Base-by-base conservation (phyloP, 2,113 vertebrate genomes). In the Canis aureus region DNA sequence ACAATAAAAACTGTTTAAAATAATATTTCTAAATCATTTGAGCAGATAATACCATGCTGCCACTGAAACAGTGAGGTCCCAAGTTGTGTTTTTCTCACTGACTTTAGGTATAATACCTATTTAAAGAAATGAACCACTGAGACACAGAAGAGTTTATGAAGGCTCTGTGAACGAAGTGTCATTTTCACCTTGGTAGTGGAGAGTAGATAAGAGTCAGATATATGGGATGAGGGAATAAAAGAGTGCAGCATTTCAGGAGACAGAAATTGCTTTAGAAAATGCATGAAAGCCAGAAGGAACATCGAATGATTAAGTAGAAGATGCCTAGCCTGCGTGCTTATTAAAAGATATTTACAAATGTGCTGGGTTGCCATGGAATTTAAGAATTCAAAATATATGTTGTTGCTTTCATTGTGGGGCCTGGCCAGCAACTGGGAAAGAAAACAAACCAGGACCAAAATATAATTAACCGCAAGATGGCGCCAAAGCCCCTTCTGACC, bases 401-500 rank as follows among this genome's bases (percentile, higher is more conserved):
- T 82, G 5, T 19, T 89, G 29, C 57, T 74, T 89, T 81, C 29
- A 64, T 66, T 23, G 0, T 7, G 32, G 19, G 2, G 1, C 4
- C 32, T 11, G 78, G 17, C 8, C 23, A 57, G 59, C 10, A 62
- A 87, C 1, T 3, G 1, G 11, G 1, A 57, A 57, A 82, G n/a
- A 76, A 93, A 97, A 67, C 11, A 57, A 64, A 89, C 3, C 5
- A 92, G 5, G 11, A 89, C 85, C 3, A 53, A 51, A 84, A 79
- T 55, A 79, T 12, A 67, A 4, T 3, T 0, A 2, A 94, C 97
- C 98, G 94, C 98, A 97, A 98, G 99, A 98, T 98, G 99, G 99
- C 98, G 97, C 92, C 98, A 99, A 98, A 98, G 96, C 10, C 92
- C 91, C 76, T 98, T 85, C 13, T 84, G 96, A 98, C 15, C 38